phyloP scores from a whole-genome alignment of 2,888 invertebrate species.

The Latheticus oryzae region DNA sequence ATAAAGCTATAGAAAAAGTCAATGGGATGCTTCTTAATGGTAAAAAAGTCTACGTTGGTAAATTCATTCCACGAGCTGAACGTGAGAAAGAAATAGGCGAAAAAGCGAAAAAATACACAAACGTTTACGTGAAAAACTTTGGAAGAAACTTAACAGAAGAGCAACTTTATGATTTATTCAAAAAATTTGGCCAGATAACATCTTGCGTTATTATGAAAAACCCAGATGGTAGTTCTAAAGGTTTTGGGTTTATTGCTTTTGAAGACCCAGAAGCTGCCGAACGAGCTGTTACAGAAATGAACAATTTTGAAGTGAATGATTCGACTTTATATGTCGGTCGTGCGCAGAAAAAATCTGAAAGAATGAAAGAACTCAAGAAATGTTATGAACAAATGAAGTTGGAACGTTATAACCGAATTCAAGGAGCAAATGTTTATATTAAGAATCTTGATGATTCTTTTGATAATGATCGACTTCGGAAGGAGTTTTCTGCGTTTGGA shows the following conservation, averaged over 20 bases:
- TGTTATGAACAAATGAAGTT: slow-evolving; percentile 95
- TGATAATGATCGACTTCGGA: slow-evolving; percentile 73
- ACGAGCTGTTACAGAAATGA: slow-evolving; percentile 89
- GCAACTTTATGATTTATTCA: slow-evolving; percentile 88
- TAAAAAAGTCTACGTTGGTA: slow-evolving; percentile 98
- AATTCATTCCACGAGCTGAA: slow-evolving; percentile 97
- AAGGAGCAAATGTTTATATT: slow-evolving; percentile 79
- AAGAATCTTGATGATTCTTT: slow-evolving; percentile 79
- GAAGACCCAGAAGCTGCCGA: slow-evolving; percentile 97
- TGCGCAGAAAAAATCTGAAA: slow-evolving; percentile 98
- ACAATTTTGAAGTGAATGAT: slow-evolving; percentile 83
- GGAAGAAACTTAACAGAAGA: slow-evolving; percentile 92
- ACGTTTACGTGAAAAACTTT: slow-evolving; percentile 99
- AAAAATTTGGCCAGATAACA: slow-evolving; percentile 90
- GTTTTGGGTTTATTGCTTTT: slow-evolving; percentile 99
- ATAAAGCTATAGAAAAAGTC: slow-evolving; percentile 97
- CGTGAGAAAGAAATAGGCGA: slow-evolving; percentile 97
- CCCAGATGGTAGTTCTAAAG: slow-evolving; percentile 92
- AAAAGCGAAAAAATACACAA: slow-evolving; percentile 94
- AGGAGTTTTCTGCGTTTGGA: slow-evolving; percentile 75
- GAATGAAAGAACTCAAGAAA: slow-evolving; percentile 94
- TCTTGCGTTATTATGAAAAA: slow-evolving; percentile 93
- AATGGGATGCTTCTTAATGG: slow-evolving; percentile 98
- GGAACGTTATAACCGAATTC: slow-evolving; percentile 81
- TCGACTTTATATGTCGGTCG: slow-evolving; percentile 93